Evolutionary conservation across 2,797 vertebrate genomes (phyloP).

Genomic region (Erethizon dorsatum): DNA sequence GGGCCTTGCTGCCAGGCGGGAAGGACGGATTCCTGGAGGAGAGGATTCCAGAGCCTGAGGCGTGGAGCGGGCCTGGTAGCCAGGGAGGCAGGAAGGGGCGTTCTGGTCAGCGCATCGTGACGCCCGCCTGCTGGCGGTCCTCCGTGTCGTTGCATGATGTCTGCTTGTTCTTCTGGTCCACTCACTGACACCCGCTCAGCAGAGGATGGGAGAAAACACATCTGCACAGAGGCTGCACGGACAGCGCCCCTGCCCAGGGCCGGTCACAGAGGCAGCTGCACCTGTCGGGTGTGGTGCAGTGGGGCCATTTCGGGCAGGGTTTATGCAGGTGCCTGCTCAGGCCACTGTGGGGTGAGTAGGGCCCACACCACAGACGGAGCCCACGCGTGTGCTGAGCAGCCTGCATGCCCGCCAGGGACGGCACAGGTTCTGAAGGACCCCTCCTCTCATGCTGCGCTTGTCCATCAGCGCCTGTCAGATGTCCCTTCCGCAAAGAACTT

Average conservation of each 20-base stretch:
- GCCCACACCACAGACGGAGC: neutral
- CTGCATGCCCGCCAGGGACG: rapidly evolving
- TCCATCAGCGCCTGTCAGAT: neutral
- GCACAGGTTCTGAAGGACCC: rapidly evolving
- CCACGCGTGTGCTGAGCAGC: rapidly evolving
- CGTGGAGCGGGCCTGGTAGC: neutral
- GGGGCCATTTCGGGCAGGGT: too few relatives aligned
- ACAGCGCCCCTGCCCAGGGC: rapidly evolving
- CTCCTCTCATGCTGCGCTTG: neutral
- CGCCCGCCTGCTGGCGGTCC: neutral
- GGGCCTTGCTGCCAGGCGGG: neutral
- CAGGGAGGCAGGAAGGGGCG: neutral
- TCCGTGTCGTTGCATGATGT: neutral
- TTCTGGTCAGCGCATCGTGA: too few relatives aligned
- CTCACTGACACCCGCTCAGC: neutral
- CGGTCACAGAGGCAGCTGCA: neutral
- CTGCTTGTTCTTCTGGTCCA: neutral
- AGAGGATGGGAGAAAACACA: rapidly evolving
- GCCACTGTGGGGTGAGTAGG: neutral
- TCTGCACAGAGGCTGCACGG: neutral
- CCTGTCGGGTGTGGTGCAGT: rapidly evolving
- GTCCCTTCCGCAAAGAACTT: neutral
- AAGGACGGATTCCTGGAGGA: neutral
- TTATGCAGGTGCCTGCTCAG: neutral
- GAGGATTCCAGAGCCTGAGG: neutral